Base-by-base conservation (phyloP, 64 coral and sea anemone species). In the Anthopleura sola region DNA sequence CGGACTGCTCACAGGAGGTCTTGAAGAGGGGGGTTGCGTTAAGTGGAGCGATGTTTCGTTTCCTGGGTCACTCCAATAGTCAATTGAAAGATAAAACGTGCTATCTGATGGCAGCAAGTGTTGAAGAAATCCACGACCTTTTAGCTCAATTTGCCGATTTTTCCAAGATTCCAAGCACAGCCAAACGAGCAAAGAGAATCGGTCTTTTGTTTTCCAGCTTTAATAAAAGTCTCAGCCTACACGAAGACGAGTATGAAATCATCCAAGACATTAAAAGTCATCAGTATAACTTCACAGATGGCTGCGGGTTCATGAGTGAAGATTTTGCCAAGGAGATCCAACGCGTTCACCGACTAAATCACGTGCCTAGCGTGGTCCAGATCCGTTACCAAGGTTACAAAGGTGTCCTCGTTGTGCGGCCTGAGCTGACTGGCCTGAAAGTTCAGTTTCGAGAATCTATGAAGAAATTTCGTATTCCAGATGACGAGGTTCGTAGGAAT, bases 311-410 rank as follows among this genome's bases (percentile, higher is more conserved):
- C 18, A 96, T 96, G 94, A 92, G 90, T 15, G 87, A 96, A 56
- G 16, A 36, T 20, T 92, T 92, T 60, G 90, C 90, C 9, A 49
- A 87, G 21, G 60, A 87, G 36, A 88, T 96, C 40, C 87, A 92
- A 53, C 60, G 85, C 3, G 79, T 81, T 0, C 84, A 76, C 33
- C 76, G 49, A 15, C 80, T 96, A 16, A 28, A 75, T 24, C 78
- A 85, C 34, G 88, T 69, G 49, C 94, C 94, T 75, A 68, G 90
- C 53, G 94, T 96, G 31, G 81, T 92, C 5, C 94, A 96, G 81
- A 82, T 96, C 56, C 90, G 94, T 51, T 96, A 96, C 75, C 90
- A 96, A 49, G 94, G 94, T 5, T 96, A 92, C 57, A 96, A 96
- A 80, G 94, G 94, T 7, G 84, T 96, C 32, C 68, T 96, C 36